Base-by-base conservation (phyloP, 2,888 invertebrate genomes). In the Trichogramma dendrolimi region DNA sequence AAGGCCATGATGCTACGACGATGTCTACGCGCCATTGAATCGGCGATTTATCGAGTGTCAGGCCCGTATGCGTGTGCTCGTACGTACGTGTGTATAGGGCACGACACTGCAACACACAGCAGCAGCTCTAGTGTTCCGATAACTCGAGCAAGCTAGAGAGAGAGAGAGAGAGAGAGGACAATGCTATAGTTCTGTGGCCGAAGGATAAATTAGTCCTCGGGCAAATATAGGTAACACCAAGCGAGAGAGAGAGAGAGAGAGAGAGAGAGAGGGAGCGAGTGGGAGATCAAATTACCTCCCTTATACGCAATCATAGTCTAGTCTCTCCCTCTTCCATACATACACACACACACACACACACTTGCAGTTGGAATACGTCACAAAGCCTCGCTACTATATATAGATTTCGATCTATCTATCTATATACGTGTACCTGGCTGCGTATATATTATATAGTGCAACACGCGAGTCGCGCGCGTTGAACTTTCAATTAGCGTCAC, bases 401-500 rank as follows among this genome's bases (percentile, higher is more conserved):
- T 46, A 46, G 8, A 46, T 46, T 10, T 46, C 10, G 10, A 10
- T 41, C 27, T 14, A 11, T 42, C 70, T 72, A 71, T 70, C 72
- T 52, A 51, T 40, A 47, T 11, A 44, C 60, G 52, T 42, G 49
- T 51, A 46, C 55, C 57, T 62, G 55, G 63, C 57, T 68, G 67
- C 67, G 68, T 70, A 69, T 70, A 72, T 71, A 68, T 65, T 6
- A 41, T 48, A 46, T 10, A 60, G 60, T 62, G 65, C 67, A 70
- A 72, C 69, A 69, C 69, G 68, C 71, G 70, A 70, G 68, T 67
- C 61, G 62, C 63, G 8, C 46, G 55, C 49, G 55, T 61, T 64
- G 65, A 60, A 62, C 65, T 62, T 77, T 77, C 78, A 78, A 78
- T 78, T 78, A 78, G 76, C 73, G 73, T 76, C 77, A 78, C 77